A percentile compares a stretch with the other conserved stretches of the same genome.
These are phyloP conservation scores for Ciconia stormi DNA, from an alignment of 2,113 vertebrate genomes.

Conservation along the genomic window DNA sequence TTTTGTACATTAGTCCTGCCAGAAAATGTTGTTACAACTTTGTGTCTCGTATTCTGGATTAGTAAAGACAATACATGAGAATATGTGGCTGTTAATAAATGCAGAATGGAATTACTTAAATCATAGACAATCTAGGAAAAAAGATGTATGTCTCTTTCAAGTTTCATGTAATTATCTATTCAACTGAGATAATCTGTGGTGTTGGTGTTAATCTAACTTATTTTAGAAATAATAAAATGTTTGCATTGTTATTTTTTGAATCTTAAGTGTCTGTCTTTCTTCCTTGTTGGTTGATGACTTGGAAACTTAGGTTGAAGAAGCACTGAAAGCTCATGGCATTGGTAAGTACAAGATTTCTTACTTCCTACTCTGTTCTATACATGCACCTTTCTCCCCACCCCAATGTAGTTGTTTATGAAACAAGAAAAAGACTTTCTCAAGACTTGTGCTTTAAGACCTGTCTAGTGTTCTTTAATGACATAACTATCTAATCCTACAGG, in stretches of 20 bases:
- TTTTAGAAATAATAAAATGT: background rate
- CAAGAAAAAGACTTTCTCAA: background rate
- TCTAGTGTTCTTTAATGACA: background rate
- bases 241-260: background rate
- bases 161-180: background rate
- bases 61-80: background rate
- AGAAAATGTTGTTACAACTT: background rate
- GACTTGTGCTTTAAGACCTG: background rate
- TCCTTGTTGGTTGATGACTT: background rate
- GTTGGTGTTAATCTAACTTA: background rate
- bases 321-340: constrained; percentile 44
- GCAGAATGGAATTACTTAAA: background rate
- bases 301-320: constrained; percentile 49
- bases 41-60: background rate
- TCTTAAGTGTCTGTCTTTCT: background rate
- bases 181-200: background rate
- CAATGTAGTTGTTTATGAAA: background rate
- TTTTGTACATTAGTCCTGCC: background rate
- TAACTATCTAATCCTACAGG: background rate
- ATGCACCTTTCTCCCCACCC: background rate
- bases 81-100: background rate
- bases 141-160: background rate
- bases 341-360: constrained; percentile 14
- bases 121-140: background rate
- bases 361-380: background rate